Conservation (phyloP, 1,140 invertebrate species). For the Polypedilum vanderplanki region DNA sequence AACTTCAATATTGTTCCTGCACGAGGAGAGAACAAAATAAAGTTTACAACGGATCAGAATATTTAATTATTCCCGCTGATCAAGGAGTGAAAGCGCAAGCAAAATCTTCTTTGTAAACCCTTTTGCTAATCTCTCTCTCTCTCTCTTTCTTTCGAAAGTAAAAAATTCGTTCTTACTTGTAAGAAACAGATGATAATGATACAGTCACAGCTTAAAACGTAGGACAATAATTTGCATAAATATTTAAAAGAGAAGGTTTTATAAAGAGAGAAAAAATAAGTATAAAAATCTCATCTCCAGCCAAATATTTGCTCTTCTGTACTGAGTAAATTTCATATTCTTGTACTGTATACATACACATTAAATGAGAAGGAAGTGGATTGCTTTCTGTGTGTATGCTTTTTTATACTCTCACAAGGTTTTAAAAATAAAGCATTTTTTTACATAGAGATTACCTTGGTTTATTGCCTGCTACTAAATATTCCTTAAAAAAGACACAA, state of each 20-base stretch:
- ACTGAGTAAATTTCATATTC: constrained; percentile 13
- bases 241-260: background rate
- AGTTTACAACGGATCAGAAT: too few species aligned
- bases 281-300: constrained; percentile 10
- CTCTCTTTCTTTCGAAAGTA: too few species aligned
- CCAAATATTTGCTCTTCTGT: background rate
- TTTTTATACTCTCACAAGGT: background rate
- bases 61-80: background rate
- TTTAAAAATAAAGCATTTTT: background rate
- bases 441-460: background rate
- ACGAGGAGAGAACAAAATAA: too few species aligned
- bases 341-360: background rate
- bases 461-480: background rate
- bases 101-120: background rate
- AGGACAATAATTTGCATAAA: constrained; percentile 18
- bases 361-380: constrained; percentile 11
- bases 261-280: too few species aligned
- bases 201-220: background rate
- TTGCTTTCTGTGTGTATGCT: background rate
- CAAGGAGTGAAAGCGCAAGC: background rate
- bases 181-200: background rate
- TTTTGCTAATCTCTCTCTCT: background rate
- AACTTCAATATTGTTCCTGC: background rate
- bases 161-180: background rate
- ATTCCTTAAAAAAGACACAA: too few species aligned